Evolutionary conservation across 1,140 invertebrate genomes (phyloP).

Genomic region (Apis dorsata): DNA sequence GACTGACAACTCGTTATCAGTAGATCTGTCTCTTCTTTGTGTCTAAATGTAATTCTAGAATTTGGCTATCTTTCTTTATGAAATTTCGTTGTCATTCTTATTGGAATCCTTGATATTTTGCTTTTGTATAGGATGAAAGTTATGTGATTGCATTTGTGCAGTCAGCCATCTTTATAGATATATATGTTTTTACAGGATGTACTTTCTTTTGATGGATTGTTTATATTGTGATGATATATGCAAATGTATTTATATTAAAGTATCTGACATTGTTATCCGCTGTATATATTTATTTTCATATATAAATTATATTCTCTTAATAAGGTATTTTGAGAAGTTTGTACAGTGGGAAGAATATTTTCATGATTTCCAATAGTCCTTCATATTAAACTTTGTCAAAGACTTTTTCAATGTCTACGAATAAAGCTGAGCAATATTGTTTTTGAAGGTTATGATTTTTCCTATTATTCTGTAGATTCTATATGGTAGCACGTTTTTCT

Average conservation of each 20-base stretch:
- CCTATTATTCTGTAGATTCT: constrained; percentile 31
- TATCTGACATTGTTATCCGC: not conserved
- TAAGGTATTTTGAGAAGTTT: no score
- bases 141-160: not conserved
- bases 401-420: not conserved
- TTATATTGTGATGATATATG: not conserved
- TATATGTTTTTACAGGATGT: not conserved
- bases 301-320: no score
- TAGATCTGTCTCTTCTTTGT: not conserved
- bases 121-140: not conserved
- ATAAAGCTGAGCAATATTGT: not conserved
- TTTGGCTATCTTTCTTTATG: not conserved
- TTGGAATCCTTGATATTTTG: not conserved
- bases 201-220: not conserved
- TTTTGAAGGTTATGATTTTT: not conserved
- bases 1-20: not conserved
- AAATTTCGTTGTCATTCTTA: not conserved
- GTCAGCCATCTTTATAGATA: not conserved
- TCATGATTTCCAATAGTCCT: no score
- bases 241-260: not conserved
- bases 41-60: not conserved
- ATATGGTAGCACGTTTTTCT: constrained; percentile 43
- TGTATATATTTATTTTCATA: not conserved
- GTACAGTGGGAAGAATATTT: no score
- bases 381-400: not conserved